Evolutionary conservation across 2,888 invertebrate species (phyloP).

Genomic region (Epsilonema sp.): DNA sequence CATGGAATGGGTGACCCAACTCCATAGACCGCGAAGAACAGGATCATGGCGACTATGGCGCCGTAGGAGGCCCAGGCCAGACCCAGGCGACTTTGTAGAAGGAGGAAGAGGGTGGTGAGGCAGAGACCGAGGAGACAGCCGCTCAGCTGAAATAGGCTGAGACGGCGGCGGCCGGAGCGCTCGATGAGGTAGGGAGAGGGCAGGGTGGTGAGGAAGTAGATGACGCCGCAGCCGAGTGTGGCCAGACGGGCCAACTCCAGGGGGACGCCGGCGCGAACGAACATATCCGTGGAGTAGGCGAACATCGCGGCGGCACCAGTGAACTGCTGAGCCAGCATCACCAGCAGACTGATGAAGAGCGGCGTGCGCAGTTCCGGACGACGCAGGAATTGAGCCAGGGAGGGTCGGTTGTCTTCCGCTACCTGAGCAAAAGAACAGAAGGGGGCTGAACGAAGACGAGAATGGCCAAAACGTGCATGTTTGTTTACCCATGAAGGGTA

Average conservation of each 20-base stretch:
- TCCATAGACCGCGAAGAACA: constrained; percentile 1
- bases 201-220: constrained; percentile 34
- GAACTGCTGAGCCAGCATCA: constrained; percentile 32
- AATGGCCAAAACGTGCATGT: too few species aligned
- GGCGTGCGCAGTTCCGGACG: constrained; percentile 1
- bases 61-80: constrained; percentile 20
- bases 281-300: constrained; percentile 29
- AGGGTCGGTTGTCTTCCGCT: too few species aligned
- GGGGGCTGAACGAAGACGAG: too few species aligned
- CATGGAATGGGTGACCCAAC: constrained; percentile 5
- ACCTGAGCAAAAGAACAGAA: too few species aligned
- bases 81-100: constrained; percentile 18
- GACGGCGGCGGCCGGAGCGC: constrained; percentile 30
- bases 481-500: too few species aligned
- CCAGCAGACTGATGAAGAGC: constrained; percentile 8
- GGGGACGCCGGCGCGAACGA: constrained; percentile 8
- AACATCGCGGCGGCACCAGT: constrained; percentile 33
- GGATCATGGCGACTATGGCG: constrained; percentile 19
- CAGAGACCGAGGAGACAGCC: constrained; percentile 29
- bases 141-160: constrained; percentile 32
- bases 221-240: constrained; percentile 34
- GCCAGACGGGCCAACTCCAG: background rate
- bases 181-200: constrained; percentile 34
- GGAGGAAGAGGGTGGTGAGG: constrained; percentile 23
- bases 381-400: too few species aligned